Percentiles rank a stretch among this genome's conserved stretches.
phyloP scores from a whole-genome alignment of 2,113 vertebrate genomes.

The Campylorhamphus procurvoides region DNA sequence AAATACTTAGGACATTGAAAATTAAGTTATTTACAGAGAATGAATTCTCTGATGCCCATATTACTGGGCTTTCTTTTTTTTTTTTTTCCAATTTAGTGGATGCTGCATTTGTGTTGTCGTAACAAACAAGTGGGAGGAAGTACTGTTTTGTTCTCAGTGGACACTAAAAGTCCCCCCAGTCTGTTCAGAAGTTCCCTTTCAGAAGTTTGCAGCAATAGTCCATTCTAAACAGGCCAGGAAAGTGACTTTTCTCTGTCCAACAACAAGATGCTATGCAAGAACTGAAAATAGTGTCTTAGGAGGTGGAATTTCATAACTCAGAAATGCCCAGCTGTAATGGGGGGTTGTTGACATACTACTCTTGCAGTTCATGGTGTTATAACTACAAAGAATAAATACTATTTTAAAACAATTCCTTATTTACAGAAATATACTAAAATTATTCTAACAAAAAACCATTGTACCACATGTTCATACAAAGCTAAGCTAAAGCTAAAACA shows the following conservation, averaged over 20 bases:
- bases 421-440: background rate
- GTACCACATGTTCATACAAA: background rate
- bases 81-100: background rate
- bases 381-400: background rate
- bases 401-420: fast-evolving
- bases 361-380: background rate
- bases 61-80: background rate
- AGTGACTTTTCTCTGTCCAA: background rate
- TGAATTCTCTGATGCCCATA: background rate
- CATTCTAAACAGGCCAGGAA: background rate
- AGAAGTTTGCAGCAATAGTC: background rate
- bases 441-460: background rate
- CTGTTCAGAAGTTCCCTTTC: background rate
- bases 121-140: background rate
- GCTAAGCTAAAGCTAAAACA: background rate
- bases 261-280: background rate
- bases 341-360: background rate
- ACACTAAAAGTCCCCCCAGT: background rate
- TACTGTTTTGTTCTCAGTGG: background rate
- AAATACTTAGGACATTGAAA: background rate
- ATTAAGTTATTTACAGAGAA: background rate
- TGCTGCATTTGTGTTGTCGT: background rate
- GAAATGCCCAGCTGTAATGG: background rate
- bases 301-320: background rate
- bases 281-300: background rate